Evolutionary conservation across 2,113 vertebrate genomes (phyloP).

Genomic region (Scolopax mira): DNA sequence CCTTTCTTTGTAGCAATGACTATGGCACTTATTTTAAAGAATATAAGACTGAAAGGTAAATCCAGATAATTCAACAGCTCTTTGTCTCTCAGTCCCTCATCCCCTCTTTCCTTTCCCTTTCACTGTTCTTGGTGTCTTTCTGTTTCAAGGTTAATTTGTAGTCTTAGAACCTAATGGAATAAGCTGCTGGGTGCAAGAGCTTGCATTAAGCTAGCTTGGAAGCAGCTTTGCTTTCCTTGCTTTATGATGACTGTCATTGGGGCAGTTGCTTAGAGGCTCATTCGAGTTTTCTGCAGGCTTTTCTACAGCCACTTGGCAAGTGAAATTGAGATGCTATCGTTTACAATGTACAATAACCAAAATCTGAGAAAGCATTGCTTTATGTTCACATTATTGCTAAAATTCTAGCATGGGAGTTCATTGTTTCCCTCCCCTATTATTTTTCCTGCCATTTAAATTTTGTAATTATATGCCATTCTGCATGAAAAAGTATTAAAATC

Average conservation of each 20-base stretch:
- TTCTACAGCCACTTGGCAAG: background rate
- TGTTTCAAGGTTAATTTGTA: background rate
- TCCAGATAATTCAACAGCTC: background rate
- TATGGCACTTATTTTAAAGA: background rate
- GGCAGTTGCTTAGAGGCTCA: background rate
- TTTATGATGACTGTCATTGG: background rate
- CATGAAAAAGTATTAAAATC: background rate
- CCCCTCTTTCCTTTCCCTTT: background rate
- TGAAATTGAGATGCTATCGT: background rate
- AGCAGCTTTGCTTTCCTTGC: background rate
- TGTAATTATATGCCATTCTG: background rate
- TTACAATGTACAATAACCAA: background rate
- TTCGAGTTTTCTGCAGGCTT: background rate
- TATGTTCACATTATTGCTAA: background rate
- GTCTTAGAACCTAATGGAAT: background rate
- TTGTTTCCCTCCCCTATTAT: background rate
- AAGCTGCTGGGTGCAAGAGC: background rate
- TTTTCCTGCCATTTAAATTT: background rate
- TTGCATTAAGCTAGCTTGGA: background rate
- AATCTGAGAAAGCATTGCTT: background rate
- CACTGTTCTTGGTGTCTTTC: background rate
- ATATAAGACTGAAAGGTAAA: background rate
- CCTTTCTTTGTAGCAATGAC: background rate
- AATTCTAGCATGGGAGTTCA: background rate
- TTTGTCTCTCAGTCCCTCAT: background rate